Base-by-base conservation (phyloP, 2,797 vertebrate species). In the Hyperoplus immaculatus region DNA sequence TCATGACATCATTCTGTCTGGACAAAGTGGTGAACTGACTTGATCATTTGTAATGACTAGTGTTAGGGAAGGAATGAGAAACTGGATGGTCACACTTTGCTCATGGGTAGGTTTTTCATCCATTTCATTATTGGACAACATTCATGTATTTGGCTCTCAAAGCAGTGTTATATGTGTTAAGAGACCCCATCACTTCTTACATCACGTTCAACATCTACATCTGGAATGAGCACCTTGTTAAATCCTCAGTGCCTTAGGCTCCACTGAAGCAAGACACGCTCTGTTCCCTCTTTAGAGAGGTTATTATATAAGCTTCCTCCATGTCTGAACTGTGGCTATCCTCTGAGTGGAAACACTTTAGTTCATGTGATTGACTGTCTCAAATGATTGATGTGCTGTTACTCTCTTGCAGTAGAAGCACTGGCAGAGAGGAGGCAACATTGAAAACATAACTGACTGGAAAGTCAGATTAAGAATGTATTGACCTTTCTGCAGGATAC, bases 271-370 rank as follows among this genome's bases (percentile, higher is more conserved):
- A 76, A 54, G 68, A 55, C 54, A 36, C 3, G 16, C 45, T 51
- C 43, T 43, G 43, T 18, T 73, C 59, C 12, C n/a, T 80, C 41
- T 8, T 65, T 41, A 36, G 14, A 53, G 45, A 47, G 53, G 11
- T 68, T 72, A 57, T 82, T 78, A 73, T 43, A 60, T 71, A 67
- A 84, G 39, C 38, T 50, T 13, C 8, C 39, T 50, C 29, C 18
- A 1, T 41, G 36, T 50, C 36, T 64, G 21, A 67, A 14, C 60
- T 16, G 49, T 16, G 43, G 15, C 13, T 10, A 29, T 39, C 53
- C 18, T 61, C 8, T 47, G 63, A 18, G 42, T 50, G 47, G 16
- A 21, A 12, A 16, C 21, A 42, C 36, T 39, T 49, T 41, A 71
- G 49, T 61, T 29, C 14, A 56, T 46, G 56, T 0, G 29, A 41